Evolutionary conservation across 2,888 invertebrate species (phyloP).

Genomic region (Keiferia lycopersicella): DNA sequence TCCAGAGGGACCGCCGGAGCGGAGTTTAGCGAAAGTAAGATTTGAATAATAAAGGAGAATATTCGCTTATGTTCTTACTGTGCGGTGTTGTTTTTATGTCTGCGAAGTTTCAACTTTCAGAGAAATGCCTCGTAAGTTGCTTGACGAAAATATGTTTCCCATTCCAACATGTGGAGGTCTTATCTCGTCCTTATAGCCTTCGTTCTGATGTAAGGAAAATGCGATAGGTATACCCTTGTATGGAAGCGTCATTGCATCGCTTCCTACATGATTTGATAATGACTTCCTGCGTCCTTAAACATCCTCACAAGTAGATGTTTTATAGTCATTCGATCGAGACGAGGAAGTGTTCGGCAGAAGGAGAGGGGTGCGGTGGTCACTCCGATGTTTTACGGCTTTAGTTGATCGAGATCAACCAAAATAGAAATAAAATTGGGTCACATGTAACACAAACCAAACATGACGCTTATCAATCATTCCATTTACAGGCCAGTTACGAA

Average conservation of each 20-base stretch:
- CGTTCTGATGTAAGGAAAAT: constrained; percentile 44
- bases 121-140: constrained; percentile 52
- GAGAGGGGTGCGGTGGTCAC: constrained; percentile 29
- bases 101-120: constrained; percentile 35
- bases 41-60: constrained; percentile 71
- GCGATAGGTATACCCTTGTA: constrained; percentile 40
- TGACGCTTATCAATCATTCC: constrained; percentile 41
- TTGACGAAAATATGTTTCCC: constrained; percentile 51
- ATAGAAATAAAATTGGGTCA: constrained; percentile 65
- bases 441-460: constrained; percentile 48
- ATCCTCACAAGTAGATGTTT: constrained; percentile 69
- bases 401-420: constrained; percentile 47
- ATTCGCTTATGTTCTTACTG: constrained; percentile 61
- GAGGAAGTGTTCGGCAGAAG: constrained; percentile 54
- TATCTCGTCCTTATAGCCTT: constrained; percentile 36
- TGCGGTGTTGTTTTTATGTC: constrained; percentile 59
- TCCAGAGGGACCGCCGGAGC: constrained; percentile 56
- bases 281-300: constrained; percentile 73
- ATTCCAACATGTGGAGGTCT: constrained; percentile 37
- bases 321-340: constrained; percentile 55
- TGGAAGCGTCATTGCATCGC: constrained; percentile 38
- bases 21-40: constrained; percentile 71
- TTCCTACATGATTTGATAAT: constrained; percentile 77
- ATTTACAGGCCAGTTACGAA: constrained; percentile 49
- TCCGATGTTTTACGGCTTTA: constrained; percentile 43